Evolutionary conservation across 2,888 invertebrate genomes (phyloP), one percentile per base, ranked within the genome.

Genomic region (Amphipyra berbera): DNA sequence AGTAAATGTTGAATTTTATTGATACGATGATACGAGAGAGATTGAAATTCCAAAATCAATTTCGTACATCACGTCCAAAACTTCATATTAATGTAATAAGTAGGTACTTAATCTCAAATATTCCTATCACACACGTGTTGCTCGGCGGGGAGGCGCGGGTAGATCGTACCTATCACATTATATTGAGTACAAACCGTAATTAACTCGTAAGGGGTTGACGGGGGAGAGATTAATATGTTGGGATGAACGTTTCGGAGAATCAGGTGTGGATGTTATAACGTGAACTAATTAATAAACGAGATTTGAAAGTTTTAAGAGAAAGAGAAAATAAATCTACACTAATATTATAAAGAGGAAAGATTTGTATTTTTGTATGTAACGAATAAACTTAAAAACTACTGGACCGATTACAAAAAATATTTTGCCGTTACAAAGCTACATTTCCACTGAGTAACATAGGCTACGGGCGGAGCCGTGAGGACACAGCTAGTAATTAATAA

Each of bases 101-200:
- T 60, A 52, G 45, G 61, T 64, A 46, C 55, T 46, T 61, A 74
- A 55, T 62, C 27, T 60, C 55, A 60, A 75, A 71, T 78, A 73
- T 68, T 59, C 49, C 38, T 63, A 61, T 49, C 57, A 35, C 63
- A 72, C 81, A 73, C 82, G 83, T 82, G 85, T 82, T 82, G 76
- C 82, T 68, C 78, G 61, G 69, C 65, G 78, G 84, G 85, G 80
- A 61, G 67, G 71, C 71, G 62, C 68, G 59, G 67, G 61, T 35
- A 42, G 21, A 52, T 12, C 13, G 50, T 46, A 69, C 55, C 49
- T 61, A 76, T 21, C 3, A 65, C 38, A 41, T 55, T 82, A 84
- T 88, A 88, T 89, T 88, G 87, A 85, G 84, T 84, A 80, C 79
- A 81, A 83, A 83, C 82, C 82, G 83, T 90, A 90, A 91, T 91